phyloP scores from a whole-genome alignment of 2,113 vertebrate species.

The Argyrosomus japonicus region DNA sequence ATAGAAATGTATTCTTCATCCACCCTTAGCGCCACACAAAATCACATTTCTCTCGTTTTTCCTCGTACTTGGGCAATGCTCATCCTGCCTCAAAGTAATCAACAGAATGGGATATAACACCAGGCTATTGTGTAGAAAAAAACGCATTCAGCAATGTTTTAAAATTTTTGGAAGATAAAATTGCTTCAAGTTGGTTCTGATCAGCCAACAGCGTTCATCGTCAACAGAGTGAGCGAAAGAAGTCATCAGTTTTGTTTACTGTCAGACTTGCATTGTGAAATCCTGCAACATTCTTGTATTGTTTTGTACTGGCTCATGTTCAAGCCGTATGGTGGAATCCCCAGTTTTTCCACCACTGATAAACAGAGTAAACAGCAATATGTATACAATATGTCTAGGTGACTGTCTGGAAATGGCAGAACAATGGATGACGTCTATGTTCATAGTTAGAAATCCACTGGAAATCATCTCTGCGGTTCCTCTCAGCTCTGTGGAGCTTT shows the following conservation, averaged over 20 bases:
- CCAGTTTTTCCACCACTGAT: conserved; percentile 23
- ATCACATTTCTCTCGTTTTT: conserved; percentile 15
- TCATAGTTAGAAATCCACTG: not conserved
- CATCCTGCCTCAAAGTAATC: conserved; percentile 45
- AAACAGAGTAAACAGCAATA: conserved; percentile 18
- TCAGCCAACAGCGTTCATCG: conserved; percentile 4
- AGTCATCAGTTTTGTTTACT: conserved; percentile 50
- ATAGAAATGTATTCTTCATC: conserved; percentile 14
- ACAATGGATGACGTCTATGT: not conserved
- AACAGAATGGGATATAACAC: conserved; percentile 25
- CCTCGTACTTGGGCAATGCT: not conserved
- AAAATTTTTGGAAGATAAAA: conserved; percentile 51
- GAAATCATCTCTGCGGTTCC: not conserved
- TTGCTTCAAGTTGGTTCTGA: conserved; percentile 58
- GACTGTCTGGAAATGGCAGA: conserved; percentile 19
- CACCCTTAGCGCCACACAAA: conserved; percentile 17
- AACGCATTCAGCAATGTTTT: conserved; percentile 41
- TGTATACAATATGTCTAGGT: not conserved
- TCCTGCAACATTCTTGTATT: conserved; percentile 25
- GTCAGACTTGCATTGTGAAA: conserved; percentile 41
- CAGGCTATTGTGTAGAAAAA: conserved; percentile 44
- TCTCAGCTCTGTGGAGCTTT: not conserved
- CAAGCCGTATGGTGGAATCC: conserved; percentile 21
- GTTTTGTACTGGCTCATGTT: conserved; percentile 19
- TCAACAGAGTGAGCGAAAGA: conserved; percentile 24